Conservation (phyloP, 2,113 vertebrate species). For the Megaptera novaeangliae region DNA sequence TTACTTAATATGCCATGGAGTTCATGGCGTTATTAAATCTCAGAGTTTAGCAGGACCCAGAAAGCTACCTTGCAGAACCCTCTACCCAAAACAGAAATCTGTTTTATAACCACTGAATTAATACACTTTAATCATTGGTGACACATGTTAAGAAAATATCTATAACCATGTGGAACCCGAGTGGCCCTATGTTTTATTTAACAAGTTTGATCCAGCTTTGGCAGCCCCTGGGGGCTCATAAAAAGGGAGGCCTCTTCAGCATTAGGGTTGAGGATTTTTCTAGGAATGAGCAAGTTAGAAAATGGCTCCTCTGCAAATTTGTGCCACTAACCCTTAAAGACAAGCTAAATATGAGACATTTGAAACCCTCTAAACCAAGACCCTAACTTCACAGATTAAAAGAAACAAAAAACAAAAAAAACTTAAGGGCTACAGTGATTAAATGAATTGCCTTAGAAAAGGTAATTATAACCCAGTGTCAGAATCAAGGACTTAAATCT, state of each 20-base stretch:
- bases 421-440: background rate
- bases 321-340: background rate
- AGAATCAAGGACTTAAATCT: background rate
- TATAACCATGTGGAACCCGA: background rate
- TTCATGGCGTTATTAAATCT: background rate
- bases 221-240: background rate
- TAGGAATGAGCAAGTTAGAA: background rate
- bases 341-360: background rate
- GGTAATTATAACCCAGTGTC: background rate
- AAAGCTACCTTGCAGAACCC: background rate
- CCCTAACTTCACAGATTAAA: background rate
- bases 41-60: background rate
- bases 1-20: background rate
- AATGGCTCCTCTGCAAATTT: background rate
- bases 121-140: background rate
- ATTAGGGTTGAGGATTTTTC: background rate
- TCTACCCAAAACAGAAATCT: background rate
- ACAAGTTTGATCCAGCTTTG: background rate
- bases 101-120: background rate
- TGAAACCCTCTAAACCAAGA: background rate
- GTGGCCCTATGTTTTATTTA: background rate
- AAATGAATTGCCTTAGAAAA: background rate
- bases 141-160: background rate
- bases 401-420: background rate
- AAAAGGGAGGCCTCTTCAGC: background rate